Evolutionary conservation across 2,113 vertebrate genomes (phyloP), one percentile per base, ranked within the genome.

Genomic region (Cyanoramphus novaezelandiae): DNA sequence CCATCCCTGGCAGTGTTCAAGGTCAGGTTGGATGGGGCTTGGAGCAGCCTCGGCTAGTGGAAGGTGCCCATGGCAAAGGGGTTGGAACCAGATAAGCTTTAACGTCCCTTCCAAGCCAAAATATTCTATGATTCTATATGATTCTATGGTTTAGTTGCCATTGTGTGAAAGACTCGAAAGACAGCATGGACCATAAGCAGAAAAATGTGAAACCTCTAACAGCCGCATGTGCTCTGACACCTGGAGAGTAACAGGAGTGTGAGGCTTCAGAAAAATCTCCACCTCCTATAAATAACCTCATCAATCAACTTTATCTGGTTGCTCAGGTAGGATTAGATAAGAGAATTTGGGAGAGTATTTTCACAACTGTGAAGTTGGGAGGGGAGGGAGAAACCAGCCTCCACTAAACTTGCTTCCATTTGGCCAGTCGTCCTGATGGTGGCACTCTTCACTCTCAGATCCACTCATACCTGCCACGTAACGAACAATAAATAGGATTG

Each of bases 371-470:
- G 7, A 86, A 50, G 17, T 3, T 77, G 39, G 62, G 63, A 67
- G 69, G 41, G 35, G 7, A 49, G 8, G 11, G 6, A 37, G 35
- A 11, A 57, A 57, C 20, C 33, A 85, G 7, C 24, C 57, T 37
- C 43, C 29, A 8, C 13, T 57, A 33, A 75, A 78, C 4, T 14
- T 25, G n/a, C 37, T 86, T 92, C 64, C 83, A 53, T 94, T 74
- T 78, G 53, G 25, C 1, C 67, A 0, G 7, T 13, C 13, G 65
- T 59, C 95, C 95, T 95, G 96, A 60, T 33, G 95, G 91, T 94
- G 96, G 94, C 96, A 94, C 88, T 94, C 94, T 88, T 95, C 33
- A 6, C 96, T 92, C 77, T 93, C 62, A 55, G 68, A 95, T 93
- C 49, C 62, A 31, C 37, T 41, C 49, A 8, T 64, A 71, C 50